A percentile compares a stretch with the other conserved stretches of the same genome.
These are phyloP conservation scores for Nesidiocoris tenuis DNA, from an alignment of 2,888 invertebrate genomes.

Conservation along the genomic window DNA sequence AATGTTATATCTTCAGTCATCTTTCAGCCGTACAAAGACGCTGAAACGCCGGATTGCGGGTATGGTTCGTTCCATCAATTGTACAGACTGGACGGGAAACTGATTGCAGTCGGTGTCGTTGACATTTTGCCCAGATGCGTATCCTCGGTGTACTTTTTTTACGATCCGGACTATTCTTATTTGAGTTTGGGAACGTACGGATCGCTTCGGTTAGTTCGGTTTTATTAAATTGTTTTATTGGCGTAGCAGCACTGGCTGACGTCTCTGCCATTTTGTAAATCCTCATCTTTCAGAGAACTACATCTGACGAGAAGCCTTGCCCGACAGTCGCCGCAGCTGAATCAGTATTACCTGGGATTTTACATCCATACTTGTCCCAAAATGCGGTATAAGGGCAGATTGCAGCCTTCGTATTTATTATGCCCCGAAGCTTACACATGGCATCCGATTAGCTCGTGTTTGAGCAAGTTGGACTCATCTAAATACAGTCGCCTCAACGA, in stretches of 20 bases:
- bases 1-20: neutral
- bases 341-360: slow-evolving; percentile 97
- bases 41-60: slow-evolving; percentile 59
- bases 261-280: no score
- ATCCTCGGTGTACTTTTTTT: slow-evolving; percentile 98
- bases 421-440: slow-evolving; percentile 92
- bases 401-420: slow-evolving; percentile 78
- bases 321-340: slow-evolving; percentile 62
- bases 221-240: neutral
- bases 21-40: slow-evolving; percentile 3
- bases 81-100: slow-evolving; percentile 85
- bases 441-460: slow-evolving; percentile 71
- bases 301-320: slow-evolving; percentile 73
- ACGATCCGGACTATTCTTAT: slow-evolving; percentile 88
- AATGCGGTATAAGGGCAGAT: slow-evolving; percentile 95
- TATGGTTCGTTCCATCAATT: slow-evolving; percentile 97
- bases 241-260: no score
- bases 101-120: slow-evolving; percentile 95
- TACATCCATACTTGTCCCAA: slow-evolving; percentile 96
- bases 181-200: slow-evolving; percentile 92
- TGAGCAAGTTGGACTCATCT: slow-evolving; percentile 66
- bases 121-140: slow-evolving; percentile 90
- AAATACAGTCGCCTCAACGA: slow-evolving; percentile 76
- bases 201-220: slow-evolving; percentile 78
- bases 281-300: slow-evolving; percentile 73